Evolutionary conservation across 2,888 invertebrate species (phyloP).

Genomic region (Acanthosepion lycidas): DNA sequence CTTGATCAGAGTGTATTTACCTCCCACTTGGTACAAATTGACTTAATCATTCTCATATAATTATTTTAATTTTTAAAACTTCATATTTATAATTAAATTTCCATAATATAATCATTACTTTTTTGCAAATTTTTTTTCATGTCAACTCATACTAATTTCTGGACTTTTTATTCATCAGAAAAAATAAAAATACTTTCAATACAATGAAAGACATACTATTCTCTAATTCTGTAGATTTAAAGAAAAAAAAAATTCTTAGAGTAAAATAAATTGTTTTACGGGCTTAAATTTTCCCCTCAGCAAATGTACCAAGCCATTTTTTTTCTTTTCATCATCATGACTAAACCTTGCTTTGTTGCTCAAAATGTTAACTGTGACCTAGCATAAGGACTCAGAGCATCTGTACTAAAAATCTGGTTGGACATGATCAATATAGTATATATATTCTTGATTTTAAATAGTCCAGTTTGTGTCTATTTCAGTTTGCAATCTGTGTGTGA

Average conservation of each 20-base stretch:
- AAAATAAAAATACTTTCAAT: too few species aligned
- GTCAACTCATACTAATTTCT: too few species aligned
- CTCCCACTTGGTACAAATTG: too few species aligned
- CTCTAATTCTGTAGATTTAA: neutral
- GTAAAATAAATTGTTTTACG: neutral
- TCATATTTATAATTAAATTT: too few species aligned
- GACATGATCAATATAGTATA: neutral
- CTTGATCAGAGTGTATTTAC: too few species aligned
- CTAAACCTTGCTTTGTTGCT: neutral
- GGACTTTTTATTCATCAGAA: too few species aligned
- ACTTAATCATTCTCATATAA: too few species aligned
- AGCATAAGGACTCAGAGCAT: neutral
- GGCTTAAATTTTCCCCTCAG: neutral
- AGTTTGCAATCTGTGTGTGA: neutral
- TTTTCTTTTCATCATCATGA: neutral
- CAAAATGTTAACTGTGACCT: neutral
- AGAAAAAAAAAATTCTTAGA: neutral
- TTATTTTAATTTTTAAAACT: too few species aligned
- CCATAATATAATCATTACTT: too few species aligned
- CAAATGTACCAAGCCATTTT: neutral
- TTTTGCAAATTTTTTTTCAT: too few species aligned
- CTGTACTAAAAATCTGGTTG: neutral
- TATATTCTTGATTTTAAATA: neutral
- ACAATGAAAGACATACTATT: too few species aligned
- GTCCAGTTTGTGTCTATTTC: neutral